phyloP scores from a whole-genome alignment of 2,888 invertebrate genomes.

The Brachypalpus laphriformis region DNA sequence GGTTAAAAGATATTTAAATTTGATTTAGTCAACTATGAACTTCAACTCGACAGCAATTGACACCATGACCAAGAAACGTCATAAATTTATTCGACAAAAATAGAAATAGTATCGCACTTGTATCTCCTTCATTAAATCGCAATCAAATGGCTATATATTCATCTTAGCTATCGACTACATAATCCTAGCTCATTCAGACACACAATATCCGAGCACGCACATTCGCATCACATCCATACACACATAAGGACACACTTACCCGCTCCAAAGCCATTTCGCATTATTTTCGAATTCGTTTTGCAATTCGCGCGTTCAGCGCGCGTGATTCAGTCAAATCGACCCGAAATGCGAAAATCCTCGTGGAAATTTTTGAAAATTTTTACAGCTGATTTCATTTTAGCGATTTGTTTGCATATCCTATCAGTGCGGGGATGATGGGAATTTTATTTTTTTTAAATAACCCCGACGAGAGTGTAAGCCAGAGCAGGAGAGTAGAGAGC shows the following conservation, averaged over 20 bases:
- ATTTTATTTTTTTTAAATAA: conserved; percentile 67
- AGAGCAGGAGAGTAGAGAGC: background rate
- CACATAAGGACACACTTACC: background rate
- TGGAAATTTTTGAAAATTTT: conserved; percentile 83
- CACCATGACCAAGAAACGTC: background rate
- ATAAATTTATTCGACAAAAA: background rate
- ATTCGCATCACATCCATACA: background rate
- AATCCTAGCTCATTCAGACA: conserved; percentile 58
- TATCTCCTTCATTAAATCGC: conserved; percentile 48
- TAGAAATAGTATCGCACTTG: background rate
- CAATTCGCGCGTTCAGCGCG: conserved; percentile 60
- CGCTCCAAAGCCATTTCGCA: conserved; percentile 62
- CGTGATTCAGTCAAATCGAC: conserved; percentile 73
- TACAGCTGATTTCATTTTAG: conserved; percentile 82
- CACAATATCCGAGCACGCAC: conserved; percentile 2
- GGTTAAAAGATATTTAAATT: too few species aligned
- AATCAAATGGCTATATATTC: conserved; percentile 70
- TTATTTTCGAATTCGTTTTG: conserved; percentile 70
- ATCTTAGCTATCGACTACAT: conserved; percentile 61
- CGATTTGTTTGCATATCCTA: conserved; percentile 76
- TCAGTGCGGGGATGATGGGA: conserved; percentile 66
- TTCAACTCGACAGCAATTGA: too few species aligned
- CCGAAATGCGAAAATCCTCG: conserved; percentile 82
- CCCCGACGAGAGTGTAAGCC: conserved; percentile 1
- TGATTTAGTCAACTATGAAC: too few species aligned